phyloP scores from a whole-genome alignment of 2,797 vertebrate species.

The Hyperoplus immaculatus region DNA sequence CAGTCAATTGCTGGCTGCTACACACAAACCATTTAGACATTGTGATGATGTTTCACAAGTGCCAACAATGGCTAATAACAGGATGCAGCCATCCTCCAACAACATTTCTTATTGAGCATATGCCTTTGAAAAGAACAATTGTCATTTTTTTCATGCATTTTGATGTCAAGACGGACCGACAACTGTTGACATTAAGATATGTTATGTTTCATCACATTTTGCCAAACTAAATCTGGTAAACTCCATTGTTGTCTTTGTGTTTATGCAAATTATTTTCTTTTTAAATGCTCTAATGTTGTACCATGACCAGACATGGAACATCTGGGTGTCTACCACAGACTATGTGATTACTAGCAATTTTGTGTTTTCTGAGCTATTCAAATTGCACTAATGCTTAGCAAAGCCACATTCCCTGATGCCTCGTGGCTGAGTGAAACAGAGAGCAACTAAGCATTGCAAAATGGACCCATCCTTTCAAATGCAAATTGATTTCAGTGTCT shows the following conservation, averaged over 20 bases:
- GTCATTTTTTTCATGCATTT: neutral
- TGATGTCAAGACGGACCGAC: neutral
- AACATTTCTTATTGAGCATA: neutral
- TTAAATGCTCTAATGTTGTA: slow-evolving; percentile 30
- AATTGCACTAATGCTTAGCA: slow-evolving; percentile 42
- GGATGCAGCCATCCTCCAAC: slow-evolving; percentile 5
- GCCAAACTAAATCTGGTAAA: slow-evolving; percentile 24
- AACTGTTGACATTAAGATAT: neutral
- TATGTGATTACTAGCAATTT: slow-evolving; percentile 22
- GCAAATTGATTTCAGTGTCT: slow-evolving; percentile 47
- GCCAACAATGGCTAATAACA: slow-evolving; percentile 4
- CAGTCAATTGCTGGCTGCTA: slow-evolving; percentile 41
- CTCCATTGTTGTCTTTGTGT: slow-evolving; percentile 23
- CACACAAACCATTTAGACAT: slow-evolving; percentile 23
- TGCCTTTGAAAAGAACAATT: neutral
- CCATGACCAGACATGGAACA: slow-evolving; percentile 37
- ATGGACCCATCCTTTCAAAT: slow-evolving; percentile 47
- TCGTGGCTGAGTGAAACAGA: slow-evolving; percentile 39
- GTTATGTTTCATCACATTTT: slow-evolving; percentile 17
- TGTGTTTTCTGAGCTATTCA: slow-evolving; percentile 30
- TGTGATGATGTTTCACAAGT: slow-evolving; percentile 2
- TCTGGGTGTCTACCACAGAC: slow-evolving; percentile 29
- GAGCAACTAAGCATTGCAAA: slow-evolving; percentile 31
- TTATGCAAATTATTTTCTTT: slow-evolving; percentile 12
- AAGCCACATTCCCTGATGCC: slow-evolving; percentile 31